Evolutionary conservation across 2,888 invertebrate species (phyloP).

Genomic region (Trachelus stipa): DNA sequence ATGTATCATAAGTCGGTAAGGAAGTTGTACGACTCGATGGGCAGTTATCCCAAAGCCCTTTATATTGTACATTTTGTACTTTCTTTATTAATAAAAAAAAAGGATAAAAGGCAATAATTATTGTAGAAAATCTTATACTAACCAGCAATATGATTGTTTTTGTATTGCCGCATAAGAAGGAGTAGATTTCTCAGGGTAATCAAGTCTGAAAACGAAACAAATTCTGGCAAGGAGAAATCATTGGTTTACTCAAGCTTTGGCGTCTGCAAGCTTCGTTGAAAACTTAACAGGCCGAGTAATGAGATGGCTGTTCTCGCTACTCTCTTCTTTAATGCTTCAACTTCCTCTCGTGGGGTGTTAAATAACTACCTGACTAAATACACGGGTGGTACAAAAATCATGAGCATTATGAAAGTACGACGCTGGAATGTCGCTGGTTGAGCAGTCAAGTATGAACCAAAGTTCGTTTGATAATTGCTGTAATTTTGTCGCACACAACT

Average conservation of each 20-base stretch:
- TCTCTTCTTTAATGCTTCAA: conserved; percentile 44
- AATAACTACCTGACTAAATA: neutral
- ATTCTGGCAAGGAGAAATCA: conserved; percentile 46
- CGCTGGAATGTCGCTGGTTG: neutral
- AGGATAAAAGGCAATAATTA: too few species aligned
- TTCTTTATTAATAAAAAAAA: too few species aligned
- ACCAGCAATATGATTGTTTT: too few species aligned
- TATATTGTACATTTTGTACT: too few species aligned
- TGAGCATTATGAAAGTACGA: neutral
- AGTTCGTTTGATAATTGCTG: neutral
- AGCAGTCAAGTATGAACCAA: neutral
- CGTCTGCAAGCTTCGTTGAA: conserved; percentile 50
- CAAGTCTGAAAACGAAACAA: conserved; percentile 3
- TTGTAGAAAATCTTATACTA: too few species aligned
- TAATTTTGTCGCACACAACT: neutral
- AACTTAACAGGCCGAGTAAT: conserved; percentile 58
- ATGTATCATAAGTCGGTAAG: too few species aligned
- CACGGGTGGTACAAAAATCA: neutral
- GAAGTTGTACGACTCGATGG: too few species aligned
- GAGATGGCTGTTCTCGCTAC: conserved; percentile 35
- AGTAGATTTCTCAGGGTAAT: neutral
- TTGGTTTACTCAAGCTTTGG: conserved; percentile 47
- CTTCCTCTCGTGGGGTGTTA: conserved; percentile 16
- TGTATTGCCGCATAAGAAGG: too few species aligned
- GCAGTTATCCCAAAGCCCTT: too few species aligned